phyloP scores from a whole-genome alignment of 2,888 invertebrate genomes.

The Agriopis leucophaearia region DNA sequence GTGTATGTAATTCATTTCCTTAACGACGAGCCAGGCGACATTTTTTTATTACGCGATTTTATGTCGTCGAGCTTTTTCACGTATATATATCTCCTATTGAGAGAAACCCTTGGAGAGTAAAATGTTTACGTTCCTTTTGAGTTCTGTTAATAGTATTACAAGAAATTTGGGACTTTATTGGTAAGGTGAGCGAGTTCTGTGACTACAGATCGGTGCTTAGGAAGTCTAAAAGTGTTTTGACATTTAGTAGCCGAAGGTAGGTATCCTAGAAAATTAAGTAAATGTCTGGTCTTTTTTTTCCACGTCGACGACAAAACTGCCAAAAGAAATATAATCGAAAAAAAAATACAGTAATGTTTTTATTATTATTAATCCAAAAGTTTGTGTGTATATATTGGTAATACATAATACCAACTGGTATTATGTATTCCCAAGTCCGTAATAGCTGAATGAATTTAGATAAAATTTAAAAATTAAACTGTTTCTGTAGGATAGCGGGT shows the following conservation, averaged over 20 bases:
- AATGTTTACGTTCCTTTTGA: slow-evolving; percentile 38
- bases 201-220: slow-evolving; percentile 23
- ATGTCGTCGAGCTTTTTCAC: slow-evolving; percentile 51
- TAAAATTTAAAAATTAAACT: too few relatives aligned
- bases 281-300: background rate
- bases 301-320: background rate
- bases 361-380: too few relatives aligned
- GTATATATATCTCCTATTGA: slow-evolving; percentile 47
- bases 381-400: too few relatives aligned
- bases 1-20: slow-evolving; percentile 68
- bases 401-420: too few relatives aligned
- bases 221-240: slow-evolving; percentile 18
- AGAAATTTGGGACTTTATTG: slow-evolving; percentile 29
- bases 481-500: too few relatives aligned
- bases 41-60: slow-evolving; percentile 58
- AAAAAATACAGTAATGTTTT: too few relatives aligned
- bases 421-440: too few relatives aligned
- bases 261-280: background rate
- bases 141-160: slow-evolving; percentile 35
- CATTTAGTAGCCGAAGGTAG: slow-evolving; percentile 1
- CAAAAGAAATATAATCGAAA: too few relatives aligned
- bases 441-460: too few relatives aligned
- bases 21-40: slow-evolving; percentile 63
- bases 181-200: slow-evolving; percentile 29
- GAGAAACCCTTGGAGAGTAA: slow-evolving; percentile 41